Conservation (phyloP, 2,888 invertebrate species). For the Siphonodentalium dalli region DNA sequence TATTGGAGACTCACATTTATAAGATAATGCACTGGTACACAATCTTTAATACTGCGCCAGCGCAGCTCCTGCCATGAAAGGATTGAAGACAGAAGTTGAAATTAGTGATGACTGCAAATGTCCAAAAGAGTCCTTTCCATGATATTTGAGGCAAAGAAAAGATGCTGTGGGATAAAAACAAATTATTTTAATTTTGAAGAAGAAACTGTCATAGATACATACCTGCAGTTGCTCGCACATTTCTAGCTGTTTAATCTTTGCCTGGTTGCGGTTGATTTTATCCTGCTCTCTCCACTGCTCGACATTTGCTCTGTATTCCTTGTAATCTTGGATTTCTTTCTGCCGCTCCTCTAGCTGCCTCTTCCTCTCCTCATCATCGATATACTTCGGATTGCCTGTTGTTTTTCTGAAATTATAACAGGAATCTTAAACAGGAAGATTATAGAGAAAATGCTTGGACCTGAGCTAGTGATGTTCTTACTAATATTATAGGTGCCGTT, state of each 20-base stretch:
- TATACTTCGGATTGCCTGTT: constrained; percentile 38
- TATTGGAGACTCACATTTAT: too few species aligned
- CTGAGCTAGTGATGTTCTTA: too few species aligned
- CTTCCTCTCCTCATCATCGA: constrained; percentile 54
- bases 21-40: too few species aligned
- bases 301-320: constrained; percentile 52
- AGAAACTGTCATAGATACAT: neutral
- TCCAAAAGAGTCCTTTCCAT: too few species aligned
- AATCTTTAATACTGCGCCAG: too few species aligned
- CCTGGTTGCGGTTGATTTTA: constrained; percentile 50
- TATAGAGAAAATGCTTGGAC: too few species aligned
- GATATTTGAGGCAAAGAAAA: too few species aligned
- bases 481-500: too few species aligned
- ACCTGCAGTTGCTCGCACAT: constrained; percentile 62
- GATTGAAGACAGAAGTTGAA: too few species aligned
- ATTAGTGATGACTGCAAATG: too few species aligned
- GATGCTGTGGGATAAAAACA: constrained; percentile 1
- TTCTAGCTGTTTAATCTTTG: constrained; percentile 60
- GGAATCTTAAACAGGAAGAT: too few species aligned
- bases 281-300: constrained; percentile 59
- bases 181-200: neutral
- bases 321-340: constrained; percentile 57
- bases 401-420: constrained; percentile 50
- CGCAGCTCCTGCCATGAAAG: too few species aligned
- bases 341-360: constrained; percentile 51